Evolutionary conservation across 2,113 vertebrate species (phyloP).

Genomic region (Diadophis punctatus): DNA sequence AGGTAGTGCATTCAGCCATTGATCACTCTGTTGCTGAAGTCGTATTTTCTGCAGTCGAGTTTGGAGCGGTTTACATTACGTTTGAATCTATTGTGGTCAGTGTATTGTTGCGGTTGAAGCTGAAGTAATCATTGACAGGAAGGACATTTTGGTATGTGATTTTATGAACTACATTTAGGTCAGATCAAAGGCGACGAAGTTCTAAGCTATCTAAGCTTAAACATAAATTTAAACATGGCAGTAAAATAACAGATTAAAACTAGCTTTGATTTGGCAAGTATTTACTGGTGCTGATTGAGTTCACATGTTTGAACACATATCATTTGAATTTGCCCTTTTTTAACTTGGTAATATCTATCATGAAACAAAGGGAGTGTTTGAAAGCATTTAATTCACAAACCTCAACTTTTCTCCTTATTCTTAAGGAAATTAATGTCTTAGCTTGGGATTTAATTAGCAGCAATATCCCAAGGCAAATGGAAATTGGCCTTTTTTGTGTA

Average conservation of each 20-base stretch:
- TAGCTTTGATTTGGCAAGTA: not conserved
- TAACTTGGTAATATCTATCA: not conserved
- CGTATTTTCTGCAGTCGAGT: too few species aligned
- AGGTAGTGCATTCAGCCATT: too few species aligned
- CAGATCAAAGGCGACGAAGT: too few species aligned
- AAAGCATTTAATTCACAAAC: not conserved
- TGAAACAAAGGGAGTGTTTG: not conserved
- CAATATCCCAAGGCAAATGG: not conserved
- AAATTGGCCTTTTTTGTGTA: not conserved
- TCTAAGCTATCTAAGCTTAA: too few species aligned
- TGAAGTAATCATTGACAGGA: too few species aligned
- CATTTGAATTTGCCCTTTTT: not conserved
- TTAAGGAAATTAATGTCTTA: not conserved
- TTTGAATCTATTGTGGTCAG: too few species aligned
- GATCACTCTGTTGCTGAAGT: too few species aligned
- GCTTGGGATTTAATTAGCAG: not conserved
- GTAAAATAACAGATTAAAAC: not conserved
- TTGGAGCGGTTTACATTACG: too few species aligned
- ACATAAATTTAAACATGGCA: too few species aligned
- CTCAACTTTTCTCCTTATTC: not conserved
- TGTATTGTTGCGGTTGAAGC: too few species aligned
- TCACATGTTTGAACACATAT: not conserved
- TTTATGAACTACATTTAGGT: too few species aligned
- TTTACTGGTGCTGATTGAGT: not conserved
- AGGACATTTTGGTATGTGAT: too few species aligned